Evolutionary conservation across 1,140 invertebrate species (phyloP), one percentile per base, ranked within the genome.

Genomic region (Lepidotrigona ventralis): DNA sequence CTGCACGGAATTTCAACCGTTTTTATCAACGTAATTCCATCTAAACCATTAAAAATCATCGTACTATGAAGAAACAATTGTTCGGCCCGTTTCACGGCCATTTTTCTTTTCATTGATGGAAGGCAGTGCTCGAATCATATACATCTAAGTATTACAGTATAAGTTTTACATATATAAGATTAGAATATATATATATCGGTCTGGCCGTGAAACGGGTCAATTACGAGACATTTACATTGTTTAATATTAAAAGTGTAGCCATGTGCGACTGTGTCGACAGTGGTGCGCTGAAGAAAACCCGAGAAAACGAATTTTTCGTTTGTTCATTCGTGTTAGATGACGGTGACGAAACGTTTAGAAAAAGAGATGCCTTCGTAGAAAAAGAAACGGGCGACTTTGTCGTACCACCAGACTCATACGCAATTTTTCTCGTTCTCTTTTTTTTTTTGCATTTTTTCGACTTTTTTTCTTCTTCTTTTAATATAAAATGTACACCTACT

Each of bases 61-160:
- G n/a, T n/a, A 23, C 39, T 60, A 64, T 26, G 56, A 73, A 66
- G 63, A 76, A n/a, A 86, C 66, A 86, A 58, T 56, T 66, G 56
- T 39, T 88, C 86, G 88, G 86, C 84, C 89, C 89, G 88, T 84
- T 90, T 89, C 91, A 90, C 85, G 91, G 88, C 88, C 73, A 66
- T 69, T 80, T 46, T 46, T 46, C 39, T 46, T 46, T 60, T 90
- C 80, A 84, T 91, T 90, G 84, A 88, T 91, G 90, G 89, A 92
- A 92, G 91, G 91, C 91, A 92, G 91, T 92, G 91, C 87, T 91
- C 86, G 87, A 88, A 79, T 90, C 86, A 86, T 89, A 89, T 8
- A 46, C 81, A 70, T 88, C 85, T 88, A 89, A 76, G 81, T 73
- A 54, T 46, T 46, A 46, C 39, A 46, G 39, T 73, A 29, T 79